These are phyloP conservation scores for Automeris io DNA, from an alignment of 2,888 invertebrate species.

Conservation along the genomic window DNA sequence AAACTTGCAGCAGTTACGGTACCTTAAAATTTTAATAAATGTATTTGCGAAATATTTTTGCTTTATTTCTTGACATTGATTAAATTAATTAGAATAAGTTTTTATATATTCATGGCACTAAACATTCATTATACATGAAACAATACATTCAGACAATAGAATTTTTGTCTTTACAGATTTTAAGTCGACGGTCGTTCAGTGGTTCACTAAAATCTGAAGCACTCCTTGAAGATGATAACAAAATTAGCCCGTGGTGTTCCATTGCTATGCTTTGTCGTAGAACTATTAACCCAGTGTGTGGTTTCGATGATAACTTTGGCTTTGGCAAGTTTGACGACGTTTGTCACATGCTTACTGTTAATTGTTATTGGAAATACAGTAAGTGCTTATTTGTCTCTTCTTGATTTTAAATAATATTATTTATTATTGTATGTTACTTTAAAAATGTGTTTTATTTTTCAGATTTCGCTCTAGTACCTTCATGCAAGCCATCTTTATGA, in stretches of 20 bases:
- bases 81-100: too few species aligned
- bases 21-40: not conserved
- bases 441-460: slow-evolving; percentile 27
- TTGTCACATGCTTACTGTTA: slow-evolving; percentile 54
- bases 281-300: slow-evolving; percentile 35
- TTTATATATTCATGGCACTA: too few species aligned
- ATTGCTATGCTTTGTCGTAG: slow-evolving; percentile 38
- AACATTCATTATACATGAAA: slow-evolving; percentile 17
- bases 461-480: slow-evolving; percentile 45
- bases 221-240: slow-evolving; percentile 13
- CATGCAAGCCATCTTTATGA: slow-evolving; percentile 28
- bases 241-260: slow-evolving; percentile 43
- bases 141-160: slow-evolving; percentile 6
- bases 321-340: slow-evolving; percentile 49
- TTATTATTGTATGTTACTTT: slow-evolving; percentile 1
- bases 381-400: slow-evolving; percentile 21
- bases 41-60: not conserved
- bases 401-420: slow-evolving; percentile 1
- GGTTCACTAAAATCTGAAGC: slow-evolving; percentile 15
- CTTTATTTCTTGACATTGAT: slow-evolving; percentile 16
- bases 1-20: too few species aligned
- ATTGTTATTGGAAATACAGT: slow-evolving; percentile 58
- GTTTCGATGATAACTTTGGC: slow-evolving; percentile 49
- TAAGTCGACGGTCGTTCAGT: slow-evolving; percentile 27
- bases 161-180: slow-evolving; percentile 31